phyloP scores from a whole-genome alignment of 2,113 vertebrate genomes.

The Panthera leo region DNA sequence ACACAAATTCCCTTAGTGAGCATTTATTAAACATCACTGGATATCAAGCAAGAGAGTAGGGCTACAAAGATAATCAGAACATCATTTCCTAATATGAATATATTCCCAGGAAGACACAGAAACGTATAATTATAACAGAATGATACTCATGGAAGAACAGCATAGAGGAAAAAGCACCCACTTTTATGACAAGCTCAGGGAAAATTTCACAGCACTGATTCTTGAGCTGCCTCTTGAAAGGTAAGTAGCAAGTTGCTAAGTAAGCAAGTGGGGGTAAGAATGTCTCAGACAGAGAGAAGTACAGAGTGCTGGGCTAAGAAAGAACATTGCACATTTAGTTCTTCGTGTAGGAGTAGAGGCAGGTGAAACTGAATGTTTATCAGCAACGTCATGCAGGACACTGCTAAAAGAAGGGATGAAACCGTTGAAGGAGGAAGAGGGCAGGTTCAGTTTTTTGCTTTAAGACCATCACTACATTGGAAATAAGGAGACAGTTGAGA shows the following conservation, averaged over 20 bases:
- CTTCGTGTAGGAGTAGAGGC: neutral
- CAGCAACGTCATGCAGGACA: neutral
- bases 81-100: neutral
- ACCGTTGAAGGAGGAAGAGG: neutral
- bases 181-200: neutral
- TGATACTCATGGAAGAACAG: neutral
- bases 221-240: neutral
- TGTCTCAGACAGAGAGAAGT: neutral
- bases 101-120: neutral
- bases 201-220: neutral
- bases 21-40: neutral
- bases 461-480: neutral
- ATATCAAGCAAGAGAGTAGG: neutral
- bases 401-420: neutral
- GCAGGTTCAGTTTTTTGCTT: neutral
- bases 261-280: neutral
- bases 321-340: neutral
- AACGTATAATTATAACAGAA: neutral
- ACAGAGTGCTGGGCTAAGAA: neutral
- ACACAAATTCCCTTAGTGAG: neutral
- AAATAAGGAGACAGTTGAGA: neutral
- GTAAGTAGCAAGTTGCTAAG: neutral
- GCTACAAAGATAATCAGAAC: neutral
- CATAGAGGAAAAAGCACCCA: neutral
- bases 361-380: neutral